Evolutionary conservation across 2,113 vertebrate genomes (phyloP).

Genomic region (Mesoclemmys tuberculata): DNA sequence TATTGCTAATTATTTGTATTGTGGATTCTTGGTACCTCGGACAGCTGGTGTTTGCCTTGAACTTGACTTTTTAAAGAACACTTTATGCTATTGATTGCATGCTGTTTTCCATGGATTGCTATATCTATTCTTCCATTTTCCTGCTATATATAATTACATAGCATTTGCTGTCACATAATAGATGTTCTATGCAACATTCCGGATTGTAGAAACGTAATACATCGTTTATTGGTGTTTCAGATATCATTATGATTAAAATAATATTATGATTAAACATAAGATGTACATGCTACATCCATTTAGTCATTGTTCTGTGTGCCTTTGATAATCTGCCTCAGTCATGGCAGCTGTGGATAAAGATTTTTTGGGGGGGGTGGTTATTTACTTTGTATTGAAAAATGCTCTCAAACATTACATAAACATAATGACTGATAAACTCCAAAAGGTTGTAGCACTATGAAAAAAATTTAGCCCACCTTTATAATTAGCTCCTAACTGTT

Average conservation of each 20-base stretch:
- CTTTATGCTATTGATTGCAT: neutral
- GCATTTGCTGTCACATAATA: neutral
- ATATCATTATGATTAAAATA: neutral
- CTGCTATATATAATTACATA: neutral
- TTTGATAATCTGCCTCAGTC: neutral
- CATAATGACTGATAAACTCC: neutral
- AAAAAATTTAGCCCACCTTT: neutral
- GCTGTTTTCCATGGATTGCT: neutral
- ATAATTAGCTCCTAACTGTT: neutral
- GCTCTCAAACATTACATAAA: neutral
- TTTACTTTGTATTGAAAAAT: neutral
- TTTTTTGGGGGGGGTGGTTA: neutral
- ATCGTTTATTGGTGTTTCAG: neutral
- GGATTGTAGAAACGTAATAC: neutral
- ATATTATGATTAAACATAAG: neutral
- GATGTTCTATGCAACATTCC: neutral
- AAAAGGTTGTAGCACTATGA: neutral
- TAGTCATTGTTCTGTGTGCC: neutral
- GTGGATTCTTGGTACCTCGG: neutral
- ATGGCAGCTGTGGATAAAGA: neutral
- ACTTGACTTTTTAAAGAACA: neutral
- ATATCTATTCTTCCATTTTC: neutral
- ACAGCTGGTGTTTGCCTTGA: conserved; percentile 22
- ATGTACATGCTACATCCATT: neutral
- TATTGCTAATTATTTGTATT: neutral